Evolutionary conservation across 2,888 invertebrate species (phyloP).

Genomic region (Microctonus hyperodae): DNA sequence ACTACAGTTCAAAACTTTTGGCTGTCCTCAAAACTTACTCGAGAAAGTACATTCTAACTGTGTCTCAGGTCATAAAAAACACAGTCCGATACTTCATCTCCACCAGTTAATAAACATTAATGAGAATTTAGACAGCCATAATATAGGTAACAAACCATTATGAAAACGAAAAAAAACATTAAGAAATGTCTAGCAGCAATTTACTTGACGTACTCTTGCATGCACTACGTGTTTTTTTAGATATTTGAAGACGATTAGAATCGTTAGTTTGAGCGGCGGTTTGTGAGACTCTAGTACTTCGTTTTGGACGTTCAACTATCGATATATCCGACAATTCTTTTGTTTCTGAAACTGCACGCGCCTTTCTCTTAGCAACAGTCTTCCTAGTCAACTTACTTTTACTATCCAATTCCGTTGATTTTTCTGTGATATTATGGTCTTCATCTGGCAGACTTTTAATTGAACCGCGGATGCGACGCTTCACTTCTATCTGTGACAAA

Average conservation of each 20-base stretch:
- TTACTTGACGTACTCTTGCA: conserved; percentile 33
- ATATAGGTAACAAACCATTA: background rate
- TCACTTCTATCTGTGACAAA: conserved; percentile 35
- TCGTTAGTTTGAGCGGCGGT: conserved; percentile 36
- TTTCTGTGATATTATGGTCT: conserved; percentile 32
- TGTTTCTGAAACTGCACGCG: conserved; percentile 39
- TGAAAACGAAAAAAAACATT: background rate
- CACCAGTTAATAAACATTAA: too few relatives aligned
- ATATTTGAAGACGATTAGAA: conserved; percentile 46
- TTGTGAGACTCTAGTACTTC: conserved; percentile 40
- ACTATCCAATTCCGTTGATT: background rate
- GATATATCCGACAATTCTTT: conserved; percentile 27
- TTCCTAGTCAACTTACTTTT: conserved; percentile 30
- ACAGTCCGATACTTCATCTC: too few relatives aligned
- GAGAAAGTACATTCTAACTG: too few relatives aligned
- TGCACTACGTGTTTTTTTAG: conserved; percentile 41
- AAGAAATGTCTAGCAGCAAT: background rate
- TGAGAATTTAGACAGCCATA: conserved; percentile 14
- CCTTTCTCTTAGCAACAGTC: conserved; percentile 40
- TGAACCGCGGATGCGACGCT: conserved; percentile 41
- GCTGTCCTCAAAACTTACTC: too few relatives aligned
- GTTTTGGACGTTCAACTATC: conserved; percentile 32
- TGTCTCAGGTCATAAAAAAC: too few relatives aligned
- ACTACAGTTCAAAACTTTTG: too few relatives aligned
- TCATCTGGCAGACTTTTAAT: conserved; percentile 37